A percentile compares a stretch with the other conserved stretches of the same genome.
Conservation (phyloP, 2,888 invertebrate genomes). For the Agrochola macilenta region DNA sequence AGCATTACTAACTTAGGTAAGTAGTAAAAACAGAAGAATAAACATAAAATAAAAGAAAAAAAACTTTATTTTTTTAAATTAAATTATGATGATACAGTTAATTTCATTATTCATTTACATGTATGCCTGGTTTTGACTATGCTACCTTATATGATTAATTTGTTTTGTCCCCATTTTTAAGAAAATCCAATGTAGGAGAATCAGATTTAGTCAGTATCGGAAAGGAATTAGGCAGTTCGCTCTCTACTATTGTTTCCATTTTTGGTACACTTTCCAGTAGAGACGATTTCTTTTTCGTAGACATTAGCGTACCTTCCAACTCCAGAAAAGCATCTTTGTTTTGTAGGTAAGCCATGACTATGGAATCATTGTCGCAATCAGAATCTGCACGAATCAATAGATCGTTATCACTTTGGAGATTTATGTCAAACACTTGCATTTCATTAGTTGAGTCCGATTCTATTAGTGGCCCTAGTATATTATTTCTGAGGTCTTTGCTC, state of each 20-base stretch:
- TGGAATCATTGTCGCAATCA: conserved; percentile 74
- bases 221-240: conserved; percentile 71
- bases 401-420: conserved; percentile 78
- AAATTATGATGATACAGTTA: conserved; percentile 42
- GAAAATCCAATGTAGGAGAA: conserved; percentile 32
- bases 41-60: conserved; percentile 34
- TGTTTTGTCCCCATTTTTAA: conserved; percentile 50
- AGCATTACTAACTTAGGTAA: neutral
- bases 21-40: neutral
- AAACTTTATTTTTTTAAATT: conserved; percentile 30
- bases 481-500: conserved; percentile 68
- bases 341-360: conserved; percentile 77
- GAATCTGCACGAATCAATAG: conserved; percentile 64
- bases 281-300: conserved; percentile 76
- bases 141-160: conserved; percentile 20
- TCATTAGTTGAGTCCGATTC: conserved; percentile 74
- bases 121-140: conserved; percentile 22
- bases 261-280: conserved; percentile 77
- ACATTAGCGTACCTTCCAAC: conserved; percentile 68
- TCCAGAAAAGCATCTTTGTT: conserved; percentile 72
- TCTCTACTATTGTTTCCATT: conserved; percentile 82
- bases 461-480: conserved; percentile 52
- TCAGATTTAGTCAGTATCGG: conserved; percentile 59
- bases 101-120: conserved; percentile 48
- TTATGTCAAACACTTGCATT: conserved; percentile 76